These are phyloP conservation scores for Drosophila villosipedis DNA, from an alignment of 2,888 invertebrate species.

Conservation along the genomic window DNA sequence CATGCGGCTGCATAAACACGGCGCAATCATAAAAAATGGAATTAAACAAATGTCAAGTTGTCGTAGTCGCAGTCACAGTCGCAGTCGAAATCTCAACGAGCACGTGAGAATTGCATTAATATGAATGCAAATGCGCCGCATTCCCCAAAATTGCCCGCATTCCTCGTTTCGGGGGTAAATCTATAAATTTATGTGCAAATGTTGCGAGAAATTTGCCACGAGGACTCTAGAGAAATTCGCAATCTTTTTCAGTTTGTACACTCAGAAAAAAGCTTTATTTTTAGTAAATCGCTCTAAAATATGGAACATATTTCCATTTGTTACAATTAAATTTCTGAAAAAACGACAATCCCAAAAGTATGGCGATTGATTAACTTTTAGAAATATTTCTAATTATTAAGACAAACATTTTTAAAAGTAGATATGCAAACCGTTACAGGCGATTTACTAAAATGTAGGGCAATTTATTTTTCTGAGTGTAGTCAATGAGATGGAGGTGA, in stretches of 20 bases:
- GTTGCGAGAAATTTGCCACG: slow-evolving; percentile 61
- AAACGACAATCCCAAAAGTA: neutral
- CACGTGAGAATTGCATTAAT: slow-evolving; percentile 82
- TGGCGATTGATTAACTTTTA: neutral
- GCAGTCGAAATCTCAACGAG: slow-evolving; percentile 46
- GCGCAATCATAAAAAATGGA: slow-evolving; percentile 74
- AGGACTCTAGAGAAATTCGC: slow-evolving; percentile 66
- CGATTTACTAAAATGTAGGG: neutral
- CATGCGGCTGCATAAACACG: slow-evolving; percentile 74
- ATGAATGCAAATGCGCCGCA: slow-evolving; percentile 72
- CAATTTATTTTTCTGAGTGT: neutral
- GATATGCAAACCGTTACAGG: too few species aligned
- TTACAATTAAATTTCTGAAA: neutral
- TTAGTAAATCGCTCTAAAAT: neutral
- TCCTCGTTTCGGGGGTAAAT: slow-evolving; percentile 48
- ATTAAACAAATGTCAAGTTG: slow-evolving; percentile 73
- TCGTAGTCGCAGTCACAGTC: slow-evolving; percentile 10
- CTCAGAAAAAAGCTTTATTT: neutral
- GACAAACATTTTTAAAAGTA: neutral
- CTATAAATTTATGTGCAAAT: slow-evolving; percentile 79
- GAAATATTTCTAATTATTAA: neutral
- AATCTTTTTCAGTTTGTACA: slow-evolving; percentile 58
- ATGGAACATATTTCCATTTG: neutral
- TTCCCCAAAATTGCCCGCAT: neutral
- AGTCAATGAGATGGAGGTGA: slow-evolving; percentile 39